Evolutionary conservation across 2,888 invertebrate species (phyloP).

Genomic region (Nomada fabriciana): DNA sequence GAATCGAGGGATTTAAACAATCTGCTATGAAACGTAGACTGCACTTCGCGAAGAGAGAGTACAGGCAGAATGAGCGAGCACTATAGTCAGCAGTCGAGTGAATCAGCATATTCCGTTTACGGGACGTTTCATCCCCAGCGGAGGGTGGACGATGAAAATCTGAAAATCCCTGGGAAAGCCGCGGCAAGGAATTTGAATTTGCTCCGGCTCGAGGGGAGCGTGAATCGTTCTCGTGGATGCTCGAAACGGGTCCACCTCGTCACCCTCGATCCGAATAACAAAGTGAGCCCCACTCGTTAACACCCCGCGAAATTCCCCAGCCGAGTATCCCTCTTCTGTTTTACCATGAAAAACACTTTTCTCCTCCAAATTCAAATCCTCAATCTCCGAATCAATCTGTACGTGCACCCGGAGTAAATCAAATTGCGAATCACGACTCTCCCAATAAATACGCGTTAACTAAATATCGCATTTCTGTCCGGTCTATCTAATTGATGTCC

Average conservation of each 20-base stretch:
- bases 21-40: neutral
- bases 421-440: too few species aligned
- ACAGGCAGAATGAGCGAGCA: constrained; percentile 32
- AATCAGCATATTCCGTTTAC: constrained; percentile 73
- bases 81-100: constrained; percentile 46
- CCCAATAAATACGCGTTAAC: too few species aligned
- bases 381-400: too few species aligned
- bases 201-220: constrained; percentile 49
- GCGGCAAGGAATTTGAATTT: constrained; percentile 77
- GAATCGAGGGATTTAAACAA: neutral
- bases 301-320: constrained; percentile 38
- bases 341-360: constrained; percentile 1
- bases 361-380: too few species aligned
- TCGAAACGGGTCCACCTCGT: constrained; percentile 55
- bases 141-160: constrained; percentile 70
- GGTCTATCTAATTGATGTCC: too few species aligned
- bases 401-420: too few species aligned
- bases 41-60: neutral
- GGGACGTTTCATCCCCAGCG: constrained; percentile 46
- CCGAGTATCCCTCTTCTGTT: constrained; percentile 20
- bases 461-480: too few species aligned
- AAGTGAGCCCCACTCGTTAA: constrained; percentile 60
- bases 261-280: constrained; percentile 65
- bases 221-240: constrained; percentile 63
- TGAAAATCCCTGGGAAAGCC: constrained; percentile 68